A percentile compares a stretch with the other conserved stretches of the same genome.
phyloP scores from a whole-genome alignment of 64 coral and sea anemone species.

The Acropora yongei region DNA sequence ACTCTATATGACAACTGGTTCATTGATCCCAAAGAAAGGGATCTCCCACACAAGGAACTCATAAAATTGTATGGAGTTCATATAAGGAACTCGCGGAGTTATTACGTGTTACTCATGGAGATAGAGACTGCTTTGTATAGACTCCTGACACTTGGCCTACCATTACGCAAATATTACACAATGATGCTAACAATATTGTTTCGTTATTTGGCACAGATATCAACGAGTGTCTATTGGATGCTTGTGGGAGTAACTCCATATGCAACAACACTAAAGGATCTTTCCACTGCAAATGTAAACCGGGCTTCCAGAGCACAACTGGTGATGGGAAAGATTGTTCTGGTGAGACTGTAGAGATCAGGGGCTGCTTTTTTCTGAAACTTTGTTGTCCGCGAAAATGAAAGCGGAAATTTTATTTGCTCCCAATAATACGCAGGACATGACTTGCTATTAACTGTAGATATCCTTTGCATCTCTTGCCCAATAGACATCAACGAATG shows the following conservation, averaged over 20 bases:
- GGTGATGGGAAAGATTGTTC: not conserved
- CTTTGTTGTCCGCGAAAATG: too few species aligned
- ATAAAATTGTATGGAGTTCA: too few species aligned
- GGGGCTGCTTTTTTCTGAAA: too few species aligned
- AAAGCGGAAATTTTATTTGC: too few species aligned
- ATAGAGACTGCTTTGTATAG: not conserved
- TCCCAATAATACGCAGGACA: not conserved
- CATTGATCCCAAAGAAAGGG: too few species aligned
- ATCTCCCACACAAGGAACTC: too few species aligned
- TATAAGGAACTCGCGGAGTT: not conserved
- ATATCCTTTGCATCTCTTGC: not conserved
- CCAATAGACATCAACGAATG: constrained; percentile 7
- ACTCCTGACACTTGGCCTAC: not conserved
- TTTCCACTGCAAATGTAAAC: not conserved
- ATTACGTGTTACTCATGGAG: too few species aligned
- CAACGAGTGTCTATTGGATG: not conserved
- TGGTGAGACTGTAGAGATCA: not conserved
- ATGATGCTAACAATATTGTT: too few species aligned
- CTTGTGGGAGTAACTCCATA: not conserved
- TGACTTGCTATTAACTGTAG: not conserved
- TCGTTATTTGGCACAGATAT: not conserved
- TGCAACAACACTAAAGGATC: not conserved
- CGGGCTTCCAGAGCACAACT: not conserved
- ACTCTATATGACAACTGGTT: too few species aligned
- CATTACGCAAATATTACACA: too few species aligned